Percentiles rank a stretch among this genome's conserved stretches.
Conservation (phyloP, 92 coral and sea anemone genomes). For the Porites divaricata region DNA sequence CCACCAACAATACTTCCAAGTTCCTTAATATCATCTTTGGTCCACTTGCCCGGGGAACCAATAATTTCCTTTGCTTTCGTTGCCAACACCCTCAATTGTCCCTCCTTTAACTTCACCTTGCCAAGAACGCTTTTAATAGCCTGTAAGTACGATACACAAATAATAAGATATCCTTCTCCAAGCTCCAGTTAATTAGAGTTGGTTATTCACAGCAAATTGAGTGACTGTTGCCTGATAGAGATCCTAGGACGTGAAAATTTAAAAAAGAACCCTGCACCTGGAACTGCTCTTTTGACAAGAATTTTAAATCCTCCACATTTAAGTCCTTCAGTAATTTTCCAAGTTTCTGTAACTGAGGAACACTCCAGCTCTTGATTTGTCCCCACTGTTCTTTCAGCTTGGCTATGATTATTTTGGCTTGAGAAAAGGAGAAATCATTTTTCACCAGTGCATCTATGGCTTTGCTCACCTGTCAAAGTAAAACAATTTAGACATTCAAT, state of each 20-base stretch:
- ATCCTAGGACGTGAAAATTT: too few species aligned
- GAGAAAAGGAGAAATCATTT: constrained; percentile 79
- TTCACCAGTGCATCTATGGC: constrained; percentile 70
- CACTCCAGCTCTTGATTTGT: constrained; percentile 77
- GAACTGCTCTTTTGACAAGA: constrained; percentile 73
- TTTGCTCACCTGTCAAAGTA: constrained; percentile 64
- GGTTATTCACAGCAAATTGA: too few species aligned
- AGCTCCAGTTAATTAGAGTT: not conserved
- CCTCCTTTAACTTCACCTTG: constrained; percentile 74
- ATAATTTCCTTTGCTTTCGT: constrained; percentile 76
- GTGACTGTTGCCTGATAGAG: too few species aligned
- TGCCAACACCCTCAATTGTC: constrained; percentile 77
- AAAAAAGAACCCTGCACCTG: constrained; percentile 56
- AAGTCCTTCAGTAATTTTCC: constrained; percentile 80
- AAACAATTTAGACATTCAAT: not conserved
- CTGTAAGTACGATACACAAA: constrained; percentile 19
- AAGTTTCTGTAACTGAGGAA: constrained; percentile 75
- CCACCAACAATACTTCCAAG: constrained; percentile 80
- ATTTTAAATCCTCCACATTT: constrained; percentile 73
- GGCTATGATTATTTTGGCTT: constrained; percentile 74
- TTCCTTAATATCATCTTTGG: constrained; percentile 72
- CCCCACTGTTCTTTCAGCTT: constrained; percentile 78
- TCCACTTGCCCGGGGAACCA: constrained; percentile 91
- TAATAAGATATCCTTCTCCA: not conserved
- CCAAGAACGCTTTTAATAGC: constrained; percentile 61